Evolutionary conservation across 2,888 invertebrate genomes (phyloP).

Genomic region (Dasypolia templi): DNA sequence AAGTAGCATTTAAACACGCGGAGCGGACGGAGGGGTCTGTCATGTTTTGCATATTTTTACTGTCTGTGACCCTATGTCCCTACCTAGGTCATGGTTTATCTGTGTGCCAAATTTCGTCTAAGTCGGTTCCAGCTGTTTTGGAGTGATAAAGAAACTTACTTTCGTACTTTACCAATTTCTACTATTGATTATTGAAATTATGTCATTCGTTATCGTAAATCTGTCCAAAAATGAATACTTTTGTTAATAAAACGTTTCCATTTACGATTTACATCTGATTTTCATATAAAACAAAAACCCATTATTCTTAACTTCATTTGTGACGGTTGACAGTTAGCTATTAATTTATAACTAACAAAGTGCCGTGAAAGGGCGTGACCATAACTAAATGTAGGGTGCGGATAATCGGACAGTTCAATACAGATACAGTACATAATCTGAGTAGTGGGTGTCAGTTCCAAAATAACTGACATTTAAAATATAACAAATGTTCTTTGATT

Average conservation of each 20-base stretch:
- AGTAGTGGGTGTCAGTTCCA: slow-evolving; percentile 17
- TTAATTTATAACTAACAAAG: slow-evolving; percentile 32
- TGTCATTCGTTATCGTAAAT: not conserved
- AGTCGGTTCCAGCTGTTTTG: too few species aligned
- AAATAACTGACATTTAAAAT: not conserved
- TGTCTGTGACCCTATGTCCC: too few species aligned
- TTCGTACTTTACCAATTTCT: too few species aligned
- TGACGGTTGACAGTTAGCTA: slow-evolving; percentile 37
- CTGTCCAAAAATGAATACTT: not conserved
- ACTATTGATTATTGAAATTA: too few species aligned
- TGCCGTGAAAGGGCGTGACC: slow-evolving; percentile 37
- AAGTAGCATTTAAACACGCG: not conserved
- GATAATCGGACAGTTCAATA: slow-evolving; percentile 8
- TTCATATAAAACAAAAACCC: slow-evolving; percentile 19
- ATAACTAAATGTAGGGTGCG: slow-evolving; percentile 11
- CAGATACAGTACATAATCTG: not conserved
- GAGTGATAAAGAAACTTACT: too few species aligned
- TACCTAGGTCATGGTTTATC: too few species aligned
- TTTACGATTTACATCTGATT: slow-evolving; percentile 14
- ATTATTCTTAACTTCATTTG: slow-evolving; percentile 39
- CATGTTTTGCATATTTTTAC: too few species aligned
- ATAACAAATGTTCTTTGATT: not conserved
- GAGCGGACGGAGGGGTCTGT: not conserved
- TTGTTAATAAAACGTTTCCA: not conserved
- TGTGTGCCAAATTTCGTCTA: too few species aligned